Base-by-base conservation (phyloP, 2,797 vertebrate genomes). In the Tachyglossus aculeatus region DNA sequence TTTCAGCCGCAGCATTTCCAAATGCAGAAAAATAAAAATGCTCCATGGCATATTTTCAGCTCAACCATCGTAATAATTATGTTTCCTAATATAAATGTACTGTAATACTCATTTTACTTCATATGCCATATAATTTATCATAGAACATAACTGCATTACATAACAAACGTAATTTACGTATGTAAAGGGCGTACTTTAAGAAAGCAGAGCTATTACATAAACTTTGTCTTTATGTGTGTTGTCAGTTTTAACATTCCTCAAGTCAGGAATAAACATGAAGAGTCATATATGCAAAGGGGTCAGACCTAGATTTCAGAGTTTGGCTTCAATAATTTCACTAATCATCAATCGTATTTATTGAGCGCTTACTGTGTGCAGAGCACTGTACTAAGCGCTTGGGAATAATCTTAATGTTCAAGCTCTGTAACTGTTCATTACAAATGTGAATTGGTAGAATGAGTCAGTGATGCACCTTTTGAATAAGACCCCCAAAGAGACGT, bases 401-500 rank as follows among this genome's bases (percentile, higher is more conserved):
- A n/a, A n/a, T n/a, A n/a, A 52, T 60, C 34, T 71, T 74, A 72
- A n/a, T 12, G 57, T 53, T 76, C 55, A 74, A 66, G 78, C 25
- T 78, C 58, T 43, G 14, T 62, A 50, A 43, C 67, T 61, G 19
- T 45, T 59, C 69, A 18, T 74, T 45, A 68, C 53, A 78, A 70
- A 66, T 74, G 39, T 9, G 57, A 52, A 51, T 69, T 71, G 77
- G 69, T 54, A 53, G 50, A 67, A 58, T 62, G 69, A 16, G 14
- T 19, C 34, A 10, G 69, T 71, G 62, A 53, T 33, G 22, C 72
- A 52, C 67, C 63, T 65, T 63, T 67, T 37, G 13, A 34, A 22
- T 80, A 41, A 52, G 68, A 74, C 53, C 58, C 55, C 50, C 69
- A 24, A 60, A 58, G 38, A 6, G 39, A 16, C 22, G 55, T 8